Percentiles rank a stretch among this genome's conserved stretches.
These are phyloP conservation scores for Montifringilla adamsi DNA, from an alignment of 2,113 vertebrate species.

Conservation along the genomic window DNA sequence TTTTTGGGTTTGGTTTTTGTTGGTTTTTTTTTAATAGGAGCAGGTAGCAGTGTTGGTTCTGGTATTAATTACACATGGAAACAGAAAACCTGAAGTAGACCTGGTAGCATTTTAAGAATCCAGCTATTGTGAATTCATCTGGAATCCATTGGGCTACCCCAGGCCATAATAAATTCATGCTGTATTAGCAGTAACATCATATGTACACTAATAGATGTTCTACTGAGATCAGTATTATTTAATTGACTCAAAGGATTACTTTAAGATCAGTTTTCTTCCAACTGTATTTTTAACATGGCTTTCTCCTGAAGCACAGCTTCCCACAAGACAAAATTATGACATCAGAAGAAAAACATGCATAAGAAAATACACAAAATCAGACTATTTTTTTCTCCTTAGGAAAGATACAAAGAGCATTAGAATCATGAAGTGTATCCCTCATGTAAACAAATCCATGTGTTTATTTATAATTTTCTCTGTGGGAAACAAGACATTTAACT, in stretches of 20 bases:
- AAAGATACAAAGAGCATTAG: not conserved
- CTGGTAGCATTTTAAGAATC: conserved; percentile 65
- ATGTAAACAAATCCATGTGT: not conserved
- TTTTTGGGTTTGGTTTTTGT: not conserved
- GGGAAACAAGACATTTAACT: not conserved
- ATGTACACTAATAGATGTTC: conserved; percentile 48
- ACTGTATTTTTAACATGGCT: not conserved
- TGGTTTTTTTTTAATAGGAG: not conserved
- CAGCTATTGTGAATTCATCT: conserved; percentile 50
- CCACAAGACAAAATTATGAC: not conserved
- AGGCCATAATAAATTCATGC: conserved; percentile 51
- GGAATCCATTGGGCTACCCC: conserved; percentile 57
- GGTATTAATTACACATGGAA: conserved; percentile 52
- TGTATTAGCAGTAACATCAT: conserved; percentile 53
- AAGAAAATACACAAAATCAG: conserved; percentile 4
- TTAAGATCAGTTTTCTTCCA: conserved; percentile 41
- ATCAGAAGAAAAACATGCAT: not conserved
- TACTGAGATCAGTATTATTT: conserved; percentile 55
- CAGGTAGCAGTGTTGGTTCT: conserved; percentile 30
- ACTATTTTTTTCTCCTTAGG: not conserved
- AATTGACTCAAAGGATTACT: conserved; percentile 58
- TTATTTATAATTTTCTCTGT: not conserved
- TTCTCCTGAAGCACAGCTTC: not conserved
- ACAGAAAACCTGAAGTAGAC: conserved; percentile 52
- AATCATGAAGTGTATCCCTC: not conserved